Evolutionary conservation across 2,113 vertebrate genomes (phyloP).

Genomic region (Kryptolebias marmoratus): DNA sequence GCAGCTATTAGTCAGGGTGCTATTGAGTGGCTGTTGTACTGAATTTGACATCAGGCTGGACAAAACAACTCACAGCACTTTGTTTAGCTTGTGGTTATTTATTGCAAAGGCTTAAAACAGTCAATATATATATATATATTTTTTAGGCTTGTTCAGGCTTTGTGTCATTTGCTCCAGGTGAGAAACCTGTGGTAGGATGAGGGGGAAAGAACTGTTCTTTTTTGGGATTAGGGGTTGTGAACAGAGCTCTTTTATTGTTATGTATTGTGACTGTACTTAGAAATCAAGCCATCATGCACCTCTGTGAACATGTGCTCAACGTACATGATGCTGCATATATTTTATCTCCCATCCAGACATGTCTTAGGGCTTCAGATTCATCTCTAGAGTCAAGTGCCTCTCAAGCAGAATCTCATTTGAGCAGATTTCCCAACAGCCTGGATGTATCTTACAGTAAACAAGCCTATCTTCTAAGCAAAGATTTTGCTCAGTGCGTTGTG

Average conservation of each 20-base stretch:
- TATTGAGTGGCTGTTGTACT: constrained; percentile 58
- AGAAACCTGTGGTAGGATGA: constrained; percentile 51
- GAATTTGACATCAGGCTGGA: constrained; percentile 69
- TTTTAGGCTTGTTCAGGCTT: constrained; percentile 21
- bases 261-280: constrained; percentile 33
- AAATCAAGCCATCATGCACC: too few relatives aligned
- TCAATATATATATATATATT: constrained; percentile 13
- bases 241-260: constrained; percentile 38
- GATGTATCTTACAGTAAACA: too few relatives aligned
- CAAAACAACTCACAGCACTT: constrained; percentile 45
- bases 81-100: constrained; percentile 32
- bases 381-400: too few relatives aligned
- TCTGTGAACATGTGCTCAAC: too few relatives aligned
- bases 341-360: too few relatives aligned
- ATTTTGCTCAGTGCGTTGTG: too few relatives aligned
- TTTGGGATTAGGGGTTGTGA: too few relatives aligned
- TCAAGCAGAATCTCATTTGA: too few relatives aligned
- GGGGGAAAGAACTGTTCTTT: constrained; percentile 54
- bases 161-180: constrained; percentile 34
- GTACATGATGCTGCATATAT: too few relatives aligned
- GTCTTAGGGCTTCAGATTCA: too few relatives aligned
- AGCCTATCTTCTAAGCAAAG: too few relatives aligned
- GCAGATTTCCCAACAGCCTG: too few relatives aligned
- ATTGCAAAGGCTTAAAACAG: constrained; percentile 10
- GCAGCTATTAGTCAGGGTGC: constrained; percentile 48